Evolutionary conservation across 1,140 invertebrate species (phyloP), one percentile per base, ranked within the genome.

Genomic region (Mercenaria mercenaria): DNA sequence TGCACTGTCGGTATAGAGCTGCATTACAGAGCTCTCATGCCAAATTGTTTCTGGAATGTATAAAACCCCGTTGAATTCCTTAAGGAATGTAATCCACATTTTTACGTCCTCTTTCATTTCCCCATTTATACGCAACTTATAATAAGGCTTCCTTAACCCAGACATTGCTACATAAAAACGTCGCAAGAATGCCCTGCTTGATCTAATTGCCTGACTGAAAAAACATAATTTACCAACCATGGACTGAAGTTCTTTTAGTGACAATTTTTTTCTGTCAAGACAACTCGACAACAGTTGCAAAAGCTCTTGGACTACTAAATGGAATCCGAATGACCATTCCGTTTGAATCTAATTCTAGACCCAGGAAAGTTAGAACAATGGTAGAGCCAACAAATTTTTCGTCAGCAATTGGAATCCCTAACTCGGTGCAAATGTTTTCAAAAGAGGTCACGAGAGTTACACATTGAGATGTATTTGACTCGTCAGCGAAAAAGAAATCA

Each of bases 1-100:
- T 47, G 87, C 86, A 67, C 83, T 91, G n/a, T 91, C 90, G 26
- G 87, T 89, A 39, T 41, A 91, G 11, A 91, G 61, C 18, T 85
- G 20, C 26, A 91, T n/a, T 11, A 34, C n/a, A 26, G 64, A 15
- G 61, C 74, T 81, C 23, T 69, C 41, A 26, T 72, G 15, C 91
- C 91, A 91, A 4, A 37, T 13, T n/a, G 39, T 18, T 23, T 79
- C 20, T 18, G 41, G 80, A 59, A 89, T 76, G 56, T 72, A 72
- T 20, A 32, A 34, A 0, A 77, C 56, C 0, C 90, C 86, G 61
- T 80, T 91, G 29, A 89, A 91, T 13, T 72, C n/a, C 0, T 88
- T n/a, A 20, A 89, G 64, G 79, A 91, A 89, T 37, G 18, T 47
- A 43, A n/a, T 6, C 41, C 80, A 82, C 32, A 64, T 64, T 1